phyloP scores from a whole-genome alignment of 2,113 vertebrate species.

The Pseudopipra pipra region DNA sequence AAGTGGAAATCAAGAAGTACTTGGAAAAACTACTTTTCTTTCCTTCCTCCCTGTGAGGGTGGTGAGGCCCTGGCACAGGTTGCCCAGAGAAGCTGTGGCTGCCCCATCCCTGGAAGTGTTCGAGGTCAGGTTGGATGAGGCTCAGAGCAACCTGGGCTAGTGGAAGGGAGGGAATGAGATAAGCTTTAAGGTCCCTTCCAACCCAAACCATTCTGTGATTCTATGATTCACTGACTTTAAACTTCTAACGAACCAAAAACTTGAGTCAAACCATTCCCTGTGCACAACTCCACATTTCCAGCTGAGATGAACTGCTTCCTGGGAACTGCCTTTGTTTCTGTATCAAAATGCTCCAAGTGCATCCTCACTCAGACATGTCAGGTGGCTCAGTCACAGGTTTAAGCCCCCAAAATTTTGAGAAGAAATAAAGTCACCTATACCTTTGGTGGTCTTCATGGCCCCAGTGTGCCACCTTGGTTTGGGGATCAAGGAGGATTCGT shows the following conservation, averaged over 20 bases:
- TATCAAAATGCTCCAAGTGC: background rate
- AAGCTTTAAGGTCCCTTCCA: background rate
- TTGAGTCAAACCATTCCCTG: background rate
- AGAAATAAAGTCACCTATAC: background rate
- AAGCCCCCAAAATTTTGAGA: background rate
- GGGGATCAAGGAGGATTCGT: background rate
- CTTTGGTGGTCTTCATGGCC: background rate
- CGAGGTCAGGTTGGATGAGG: background rate
- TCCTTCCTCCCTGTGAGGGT: background rate
- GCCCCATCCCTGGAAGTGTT: background rate
- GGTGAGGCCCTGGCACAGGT: background rate
- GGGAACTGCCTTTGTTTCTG: background rate
- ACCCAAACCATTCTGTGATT: background rate
- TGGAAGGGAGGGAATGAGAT: background rate
- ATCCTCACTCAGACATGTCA: background rate
- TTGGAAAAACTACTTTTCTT: background rate
- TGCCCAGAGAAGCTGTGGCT: background rate
- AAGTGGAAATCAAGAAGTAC: background rate
- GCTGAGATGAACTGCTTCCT: background rate
- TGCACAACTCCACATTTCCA: background rate
- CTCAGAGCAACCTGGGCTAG: background rate
- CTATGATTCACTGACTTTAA: background rate
- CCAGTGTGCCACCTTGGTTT: background rate
- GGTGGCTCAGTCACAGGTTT: background rate
- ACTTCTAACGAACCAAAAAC: background rate